Percentiles rank a stretch among this genome's conserved stretches.
phyloP scores from a whole-genome alignment of 2,797 vertebrate genomes.

The Hybognathus amarus region DNA sequence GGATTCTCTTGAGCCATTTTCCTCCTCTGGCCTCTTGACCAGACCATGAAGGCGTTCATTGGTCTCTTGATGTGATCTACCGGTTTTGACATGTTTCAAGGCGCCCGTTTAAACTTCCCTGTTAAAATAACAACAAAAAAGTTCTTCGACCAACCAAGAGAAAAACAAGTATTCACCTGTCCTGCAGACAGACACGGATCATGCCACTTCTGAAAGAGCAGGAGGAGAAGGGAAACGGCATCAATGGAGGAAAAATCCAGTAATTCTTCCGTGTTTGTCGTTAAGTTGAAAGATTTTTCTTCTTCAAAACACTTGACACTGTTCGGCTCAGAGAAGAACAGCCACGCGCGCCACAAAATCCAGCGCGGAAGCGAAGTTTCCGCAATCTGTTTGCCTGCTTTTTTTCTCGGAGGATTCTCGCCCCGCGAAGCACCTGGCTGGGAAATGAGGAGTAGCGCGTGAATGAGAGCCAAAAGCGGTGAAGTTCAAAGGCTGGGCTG shows the following conservation, averaged over 20 bases:
- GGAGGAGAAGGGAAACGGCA: constrained; percentile 56
- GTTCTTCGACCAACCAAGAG: constrained; percentile 67
- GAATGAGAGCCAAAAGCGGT: constrained; percentile 88
- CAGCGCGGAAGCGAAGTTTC: constrained; percentile 76
- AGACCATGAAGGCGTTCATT: constrained; percentile 95
- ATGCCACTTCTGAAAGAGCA: constrained; percentile 74
- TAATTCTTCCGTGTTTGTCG: constrained; percentile 66
- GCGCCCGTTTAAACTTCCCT: constrained; percentile 65
- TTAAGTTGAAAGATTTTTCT: constrained; percentile 64
- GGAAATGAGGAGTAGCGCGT: constrained; percentile 86
- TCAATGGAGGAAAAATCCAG: constrained; percentile 69
- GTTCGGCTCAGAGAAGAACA: constrained; percentile 55
- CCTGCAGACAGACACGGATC: constrained; percentile 71
- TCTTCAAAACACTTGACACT: constrained; percentile 47
- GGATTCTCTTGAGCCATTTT: constrained; percentile 95
- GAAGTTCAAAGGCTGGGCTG: constrained; percentile 96
- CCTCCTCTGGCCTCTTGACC: constrained; percentile 88
- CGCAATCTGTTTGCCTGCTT: constrained; percentile 65
- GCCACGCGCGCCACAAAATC: constrained; percentile 72
- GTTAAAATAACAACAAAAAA: constrained; percentile 67
- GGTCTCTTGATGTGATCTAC: constrained; percentile 94
- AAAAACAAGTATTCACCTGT: constrained; percentile 77
- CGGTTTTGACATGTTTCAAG: constrained; percentile 88
- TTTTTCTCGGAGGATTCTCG: constrained; percentile 80
- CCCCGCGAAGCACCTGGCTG: constrained; percentile 86